These are phyloP conservation scores for Pitta sordida DNA, from an alignment of 2,113 vertebrate species.

Conservation along the genomic window DNA sequence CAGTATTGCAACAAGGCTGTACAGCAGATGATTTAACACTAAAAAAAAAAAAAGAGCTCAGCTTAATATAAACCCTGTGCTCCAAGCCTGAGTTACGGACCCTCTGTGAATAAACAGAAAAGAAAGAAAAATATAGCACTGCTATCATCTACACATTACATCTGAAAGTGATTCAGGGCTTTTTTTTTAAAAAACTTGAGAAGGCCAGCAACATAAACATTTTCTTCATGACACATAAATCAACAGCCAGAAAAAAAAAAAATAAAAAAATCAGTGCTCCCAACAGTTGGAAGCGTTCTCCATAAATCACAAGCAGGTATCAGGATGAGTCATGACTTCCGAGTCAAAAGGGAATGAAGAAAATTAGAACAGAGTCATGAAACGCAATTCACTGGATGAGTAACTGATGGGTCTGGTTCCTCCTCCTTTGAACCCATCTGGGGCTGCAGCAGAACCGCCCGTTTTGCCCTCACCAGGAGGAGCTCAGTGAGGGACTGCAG, in stretches of 20 bases:
- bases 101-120: slow-evolving; percentile 41
- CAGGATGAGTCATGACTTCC: background rate
- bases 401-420: background rate
- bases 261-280: background rate
- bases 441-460: rapidly evolving
- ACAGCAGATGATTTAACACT: slow-evolving; percentile 32
- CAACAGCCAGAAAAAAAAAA: slow-evolving; percentile 4
- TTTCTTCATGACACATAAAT: slow-evolving; percentile 41
- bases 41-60: background rate
- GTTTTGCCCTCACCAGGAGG: slow-evolving; percentile 75
- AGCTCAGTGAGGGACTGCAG: slow-evolving; percentile 87
- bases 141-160: background rate
- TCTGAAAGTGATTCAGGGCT: slow-evolving; percentile 7
- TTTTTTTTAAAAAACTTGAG: slow-evolving; percentile 10
- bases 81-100: background rate
- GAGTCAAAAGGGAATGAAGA: background rate
- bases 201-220: slow-evolving; percentile 43
- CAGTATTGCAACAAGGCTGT: background rate
- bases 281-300: background rate
- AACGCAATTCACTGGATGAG: background rate
- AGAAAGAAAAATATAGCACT: slow-evolving; percentile 12
- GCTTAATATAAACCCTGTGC: slow-evolving; percentile 35
- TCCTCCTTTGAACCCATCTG: background rate
- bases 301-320: background rate
- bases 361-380: background rate